Evolutionary conservation across 2,113 vertebrate species (phyloP), one percentile per base, ranked within the genome.

Genomic region (Perognathus longimembris): DNA sequence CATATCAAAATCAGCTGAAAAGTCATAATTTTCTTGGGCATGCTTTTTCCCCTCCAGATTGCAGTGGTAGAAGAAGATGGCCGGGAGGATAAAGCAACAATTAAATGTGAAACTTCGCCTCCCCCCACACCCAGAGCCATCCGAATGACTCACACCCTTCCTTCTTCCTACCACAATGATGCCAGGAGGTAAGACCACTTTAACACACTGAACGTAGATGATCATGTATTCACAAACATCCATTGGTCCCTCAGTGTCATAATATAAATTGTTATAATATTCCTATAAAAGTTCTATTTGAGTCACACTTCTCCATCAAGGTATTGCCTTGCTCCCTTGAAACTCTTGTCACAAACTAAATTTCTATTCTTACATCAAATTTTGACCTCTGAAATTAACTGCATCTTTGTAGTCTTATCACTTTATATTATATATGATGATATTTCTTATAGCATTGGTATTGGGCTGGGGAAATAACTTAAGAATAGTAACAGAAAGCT

Each of bases 31-130:
- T 11, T 77, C 69, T 64, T 74, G 61, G 50, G 17, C 54, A 20
- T 42, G 9, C 28, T 54, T 21, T 59, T 85, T 82, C 96, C 6
- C 75, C 61, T 22, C 78, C 97, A 99, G 99, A 99, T 99, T 91
- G 99, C 99, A 54, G 99, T 99, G 8, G 99, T 99, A 89, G 99
- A 99, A 85, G 99, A 99, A 97, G 99, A 99, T 80, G 99, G 99
- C 7, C 98, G 98, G 69, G 99, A 99, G 97, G 99, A 99, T 97
- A 99, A 99, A 98, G 99, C 99, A 89, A 99, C 99, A 78, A 99
- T 99, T 96, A 99, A 99, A 98, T 99, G 99, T 96, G 99, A 99
- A 98, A 99, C 99, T 7, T 99, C 99, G 76, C 99, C 99, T 77
- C 99, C 99, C 74, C 96, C 99, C 7, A 99, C 99, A 32, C 99